phyloP scores from a whole-genome alignment of 37 sponge, comb jelly and placozoan species.

The Bolinopsis microptera region DNA sequence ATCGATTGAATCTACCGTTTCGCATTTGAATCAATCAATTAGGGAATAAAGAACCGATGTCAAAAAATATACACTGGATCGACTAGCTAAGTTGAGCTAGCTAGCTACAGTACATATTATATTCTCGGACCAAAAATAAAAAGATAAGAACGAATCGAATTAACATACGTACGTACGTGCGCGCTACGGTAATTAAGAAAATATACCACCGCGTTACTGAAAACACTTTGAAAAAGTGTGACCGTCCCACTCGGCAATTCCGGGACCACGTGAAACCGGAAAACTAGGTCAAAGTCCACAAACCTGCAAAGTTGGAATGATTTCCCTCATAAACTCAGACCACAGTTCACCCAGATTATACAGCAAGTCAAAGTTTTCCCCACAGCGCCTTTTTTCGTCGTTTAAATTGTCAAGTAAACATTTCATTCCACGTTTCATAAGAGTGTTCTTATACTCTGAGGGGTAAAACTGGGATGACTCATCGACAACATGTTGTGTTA shows the following conservation, averaged over 20 bases:
- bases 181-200: too few relatives aligned
- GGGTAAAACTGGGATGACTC: too few relatives aligned
- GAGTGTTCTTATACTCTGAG: constrained; percentile 44
- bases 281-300: too few relatives aligned
- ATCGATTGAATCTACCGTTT: too few relatives aligned
- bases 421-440: constrained; percentile 44
- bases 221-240: not conserved
- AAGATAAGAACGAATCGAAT: too few relatives aligned
- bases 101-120: too few relatives aligned
- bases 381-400: not conserved
- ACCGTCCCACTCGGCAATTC: not conserved
- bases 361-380: not conserved
- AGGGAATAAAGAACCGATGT: too few relatives aligned
- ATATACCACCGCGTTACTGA: not conserved
- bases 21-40: too few relatives aligned
- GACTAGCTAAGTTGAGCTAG: too few relatives aligned
- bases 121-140: too few relatives aligned
- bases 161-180: not conserved
- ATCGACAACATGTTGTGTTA: too few relatives aligned
- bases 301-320: constrained; percentile 54
- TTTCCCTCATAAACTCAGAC: constrained; percentile 49
- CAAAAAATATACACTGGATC: too few relatives aligned
- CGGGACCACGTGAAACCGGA: not conserved
- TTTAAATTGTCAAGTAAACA: not conserved
- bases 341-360: constrained; percentile 28